These are phyloP conservation scores for Portunus trituberculatus DNA, from an alignment of 1,140 invertebrate genomes.

Conservation along the genomic window DNA sequence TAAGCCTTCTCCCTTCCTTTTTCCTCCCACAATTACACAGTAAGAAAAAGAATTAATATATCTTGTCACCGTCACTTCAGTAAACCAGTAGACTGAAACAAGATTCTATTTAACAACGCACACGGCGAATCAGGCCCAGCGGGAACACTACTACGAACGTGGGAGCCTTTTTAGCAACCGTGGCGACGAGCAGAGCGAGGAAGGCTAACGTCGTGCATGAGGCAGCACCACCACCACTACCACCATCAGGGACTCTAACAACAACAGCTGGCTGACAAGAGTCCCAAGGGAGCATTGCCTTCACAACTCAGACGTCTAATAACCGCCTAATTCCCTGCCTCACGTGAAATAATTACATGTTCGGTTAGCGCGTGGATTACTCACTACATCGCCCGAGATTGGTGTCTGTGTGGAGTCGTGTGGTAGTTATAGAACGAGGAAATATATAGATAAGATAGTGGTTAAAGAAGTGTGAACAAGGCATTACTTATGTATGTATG, in stretches of 20 bases:
- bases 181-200: too few species aligned
- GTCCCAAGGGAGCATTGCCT: conserved; percentile 23
- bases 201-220: neutral
- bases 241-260: neutral
- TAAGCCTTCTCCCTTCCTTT: neutral
- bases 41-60: neutral
- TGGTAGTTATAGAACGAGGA: too few species aligned
- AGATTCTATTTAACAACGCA: neutral
- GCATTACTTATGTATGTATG: too few species aligned
- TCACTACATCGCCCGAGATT: neutral
- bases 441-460: too few species aligned
- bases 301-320: neutral
- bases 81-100: neutral
- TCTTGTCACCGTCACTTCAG: neutral
- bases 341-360: neutral
- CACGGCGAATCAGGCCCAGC: neutral
- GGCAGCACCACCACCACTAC: neutral
- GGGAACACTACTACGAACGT: neutral
- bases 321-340: neutral
- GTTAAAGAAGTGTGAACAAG: neutral
- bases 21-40: neutral
- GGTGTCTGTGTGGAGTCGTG: neutral
- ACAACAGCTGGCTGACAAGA: conserved; percentile 45
- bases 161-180: neutral
- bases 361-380: neutral